These are phyloP conservation scores for Copsychus sechellarum DNA, from an alignment of 2,113 vertebrate species.

Conservation along the genomic window DNA sequence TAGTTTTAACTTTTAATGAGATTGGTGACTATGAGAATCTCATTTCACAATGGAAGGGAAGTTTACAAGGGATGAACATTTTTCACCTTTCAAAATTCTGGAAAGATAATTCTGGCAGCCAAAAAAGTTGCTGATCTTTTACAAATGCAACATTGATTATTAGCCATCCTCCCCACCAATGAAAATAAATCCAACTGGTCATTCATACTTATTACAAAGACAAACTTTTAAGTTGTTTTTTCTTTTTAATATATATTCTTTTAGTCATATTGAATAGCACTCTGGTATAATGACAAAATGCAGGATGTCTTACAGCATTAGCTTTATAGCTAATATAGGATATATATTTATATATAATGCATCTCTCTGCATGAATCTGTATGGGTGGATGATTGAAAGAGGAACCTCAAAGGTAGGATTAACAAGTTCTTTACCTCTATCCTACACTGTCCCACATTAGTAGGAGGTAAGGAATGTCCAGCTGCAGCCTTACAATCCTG, in stretches of 20 bases:
- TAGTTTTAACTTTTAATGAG: constrained; percentile 62
- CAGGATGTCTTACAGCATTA: neutral
- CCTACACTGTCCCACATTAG: neutral
- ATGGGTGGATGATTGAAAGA: neutral
- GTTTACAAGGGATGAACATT: neutral
- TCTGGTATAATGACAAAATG: neutral
- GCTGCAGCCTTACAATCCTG: neutral
- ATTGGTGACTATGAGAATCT: constrained; percentile 13
- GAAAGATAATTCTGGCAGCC: neutral
- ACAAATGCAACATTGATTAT: neutral
- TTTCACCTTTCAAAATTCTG: constrained; percentile 2
- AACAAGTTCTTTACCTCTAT: neutral
- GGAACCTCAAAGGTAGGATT: neutral
- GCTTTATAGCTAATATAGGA: neutral
- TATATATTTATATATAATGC: neutral
- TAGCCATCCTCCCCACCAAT: neutral
- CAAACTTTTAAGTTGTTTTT: neutral
- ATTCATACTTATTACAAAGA: neutral
- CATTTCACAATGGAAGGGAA: neutral
- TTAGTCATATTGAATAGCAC: neutral
- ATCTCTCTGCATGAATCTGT: neutral
- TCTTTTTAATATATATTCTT: neutral
- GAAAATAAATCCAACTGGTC: neutral
- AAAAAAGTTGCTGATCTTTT: neutral
- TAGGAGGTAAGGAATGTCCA: neutral